Base-by-base conservation (phyloP, 2,888 invertebrate genomes). In the Andricus quercusramuli region DNA sequence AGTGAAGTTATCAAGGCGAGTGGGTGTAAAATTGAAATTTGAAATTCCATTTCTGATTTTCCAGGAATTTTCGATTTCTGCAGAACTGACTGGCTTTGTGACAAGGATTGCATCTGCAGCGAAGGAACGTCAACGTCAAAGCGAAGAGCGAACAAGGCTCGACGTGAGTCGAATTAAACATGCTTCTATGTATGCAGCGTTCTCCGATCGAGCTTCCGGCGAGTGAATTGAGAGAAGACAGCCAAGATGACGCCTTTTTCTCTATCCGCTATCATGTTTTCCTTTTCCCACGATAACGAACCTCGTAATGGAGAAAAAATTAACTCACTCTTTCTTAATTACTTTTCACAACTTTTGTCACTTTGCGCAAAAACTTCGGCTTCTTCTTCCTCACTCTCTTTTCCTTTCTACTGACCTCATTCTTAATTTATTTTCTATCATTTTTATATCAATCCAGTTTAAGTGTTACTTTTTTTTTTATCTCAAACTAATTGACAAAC, bases 221-320 rank as follows among this genome's bases (percentile, higher is more conserved):
- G 68, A 68, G 47, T 25, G 68, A 68, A 68, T 68, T 68, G 68
- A 68, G 68, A 68, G 68, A 68, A 47, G 68, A 47, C 44, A 68
- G 68, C 68, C 68, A 68, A 68, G 68, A 68, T 68, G 68, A 68
- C 68, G 68, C 68, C 68, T 68, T 68, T 41, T 68, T 68, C 44
- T 47, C 68, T 68, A 25, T 47, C 68, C 37, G 37, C 37, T 37
- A 37, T 37, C 37, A 37, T 37, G 17, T 68, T 68, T 66, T 68
- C 47, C 68, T 25, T 68, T 68, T 68, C 68, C 44, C 68, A 68
- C 68, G 68, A 68, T 68, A 68, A 68, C 47, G 47, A 68, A 68
- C 41, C 47, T 25, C 44, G 47, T 25, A 68, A 68, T 68, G 2
- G 68, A 68, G 15, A 68, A 68, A 68, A 68, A 47, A 47, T 68